phyloP scores from a whole-genome alignment of 2,888 invertebrate genomes.

The Tetropium fuscum region DNA sequence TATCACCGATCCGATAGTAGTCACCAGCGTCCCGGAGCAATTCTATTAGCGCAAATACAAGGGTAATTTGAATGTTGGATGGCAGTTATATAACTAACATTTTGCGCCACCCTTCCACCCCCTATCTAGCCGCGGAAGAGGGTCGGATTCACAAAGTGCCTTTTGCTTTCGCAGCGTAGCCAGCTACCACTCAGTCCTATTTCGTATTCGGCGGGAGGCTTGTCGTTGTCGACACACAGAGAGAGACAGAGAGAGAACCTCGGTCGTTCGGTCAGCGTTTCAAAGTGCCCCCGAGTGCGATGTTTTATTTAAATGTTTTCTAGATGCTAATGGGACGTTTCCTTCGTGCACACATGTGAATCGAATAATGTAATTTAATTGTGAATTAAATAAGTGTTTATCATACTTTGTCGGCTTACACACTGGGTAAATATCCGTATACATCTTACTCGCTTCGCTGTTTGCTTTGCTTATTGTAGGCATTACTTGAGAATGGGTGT shows the following conservation, averaged over 20 bases:
- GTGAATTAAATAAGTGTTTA: constrained; percentile 42
- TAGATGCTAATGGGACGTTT: constrained; percentile 43
- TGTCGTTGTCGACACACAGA: no score
- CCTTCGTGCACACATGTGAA: constrained; percentile 45
- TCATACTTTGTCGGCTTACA: constrained; percentile 39
- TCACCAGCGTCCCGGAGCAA: constrained; percentile 32
- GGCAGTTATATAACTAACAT: constrained; percentile 37
- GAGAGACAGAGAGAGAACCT: no score
- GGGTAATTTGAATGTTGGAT: constrained; percentile 47
- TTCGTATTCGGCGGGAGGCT: constrained; percentile 37
- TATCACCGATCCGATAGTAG: constrained; percentile 34
- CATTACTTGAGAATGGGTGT: not conserved
- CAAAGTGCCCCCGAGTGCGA: constrained; percentile 33
- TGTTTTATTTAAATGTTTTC: constrained; percentile 34
- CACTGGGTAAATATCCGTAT: constrained; percentile 39
- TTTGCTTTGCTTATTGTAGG: not conserved
- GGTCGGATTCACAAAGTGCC: constrained; percentile 37
- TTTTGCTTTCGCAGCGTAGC: constrained; percentile 31
- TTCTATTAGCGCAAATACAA: constrained; percentile 43
- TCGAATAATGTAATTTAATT: constrained; percentile 47
- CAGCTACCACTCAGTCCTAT: constrained; percentile 35
- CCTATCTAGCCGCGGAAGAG: constrained; percentile 34
- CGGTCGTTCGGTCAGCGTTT: constrained; percentile 36
- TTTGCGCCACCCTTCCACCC: constrained; percentile 29
- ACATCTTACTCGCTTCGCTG: constrained; percentile 5